Evolutionary conservation across 2,888 invertebrate species (phyloP).

Genomic region (Rotaria macrura): DNA sequence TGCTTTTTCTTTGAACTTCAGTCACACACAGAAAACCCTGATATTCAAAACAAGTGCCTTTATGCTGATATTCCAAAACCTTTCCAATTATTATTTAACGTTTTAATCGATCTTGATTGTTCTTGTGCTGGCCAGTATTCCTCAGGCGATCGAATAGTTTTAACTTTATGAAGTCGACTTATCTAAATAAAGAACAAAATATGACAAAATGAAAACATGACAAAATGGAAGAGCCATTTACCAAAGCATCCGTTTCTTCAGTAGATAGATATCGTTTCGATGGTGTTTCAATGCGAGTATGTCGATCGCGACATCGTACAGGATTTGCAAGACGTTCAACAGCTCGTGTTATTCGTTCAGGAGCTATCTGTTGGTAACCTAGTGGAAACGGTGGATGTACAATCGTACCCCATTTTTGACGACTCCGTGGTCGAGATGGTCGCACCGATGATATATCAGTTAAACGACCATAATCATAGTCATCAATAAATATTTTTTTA

Average conservation of each 20-base stretch:
- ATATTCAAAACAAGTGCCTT: too few species aligned
- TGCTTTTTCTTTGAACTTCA: neutral
- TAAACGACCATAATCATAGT: neutral
- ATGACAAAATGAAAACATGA: neutral
- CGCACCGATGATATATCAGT: neutral
- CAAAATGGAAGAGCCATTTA: neutral
- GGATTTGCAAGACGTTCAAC: neutral
- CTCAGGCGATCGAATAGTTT: neutral
- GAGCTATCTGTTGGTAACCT: neutral
- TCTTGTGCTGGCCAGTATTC: neutral
- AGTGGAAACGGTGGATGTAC: conserved; percentile 20
- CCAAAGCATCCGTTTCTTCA: conserved; percentile 3
- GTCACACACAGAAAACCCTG: too few species aligned
- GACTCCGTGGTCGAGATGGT: neutral
- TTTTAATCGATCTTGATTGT: neutral
- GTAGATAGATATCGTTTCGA: neutral
- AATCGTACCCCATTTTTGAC: conserved; percentile 16
- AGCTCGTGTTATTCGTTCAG: neutral
- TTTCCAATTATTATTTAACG: neutral
- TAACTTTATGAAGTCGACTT: neutral
- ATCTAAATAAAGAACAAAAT: neutral
- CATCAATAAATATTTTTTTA: neutral
- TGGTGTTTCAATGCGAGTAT: neutral
- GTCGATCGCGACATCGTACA: neutral
- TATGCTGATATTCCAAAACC: neutral